These are phyloP conservation scores for Cephus rjabovi DNA, from an alignment of 2,888 invertebrate species.

Conservation along the genomic window DNA sequence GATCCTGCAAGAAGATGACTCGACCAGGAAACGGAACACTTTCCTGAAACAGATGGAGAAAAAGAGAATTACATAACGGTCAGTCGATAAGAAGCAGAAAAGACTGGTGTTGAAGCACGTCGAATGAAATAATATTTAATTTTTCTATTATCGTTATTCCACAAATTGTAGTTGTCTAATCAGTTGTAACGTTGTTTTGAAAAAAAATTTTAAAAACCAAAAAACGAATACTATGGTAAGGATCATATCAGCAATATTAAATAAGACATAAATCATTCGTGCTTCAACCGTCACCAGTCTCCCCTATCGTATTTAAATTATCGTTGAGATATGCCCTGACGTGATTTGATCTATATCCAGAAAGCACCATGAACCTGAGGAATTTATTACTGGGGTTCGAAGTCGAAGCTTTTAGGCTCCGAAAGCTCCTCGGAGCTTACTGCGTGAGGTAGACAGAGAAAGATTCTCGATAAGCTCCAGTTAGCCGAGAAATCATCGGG, in stretches of 20 bases:
- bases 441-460: background rate
- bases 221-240: no score
- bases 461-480: background rate
- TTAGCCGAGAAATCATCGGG: background rate
- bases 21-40: constrained; percentile 72
- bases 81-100: background rate
- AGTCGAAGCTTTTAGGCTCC: background rate
- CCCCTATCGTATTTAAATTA: background rate
- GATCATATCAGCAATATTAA: no score
- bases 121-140: no score
- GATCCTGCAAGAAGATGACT: constrained; percentile 69
- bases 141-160: no score
- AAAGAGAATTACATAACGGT: background rate
- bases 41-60: constrained; percentile 63
- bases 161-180: no score
- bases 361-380: background rate
- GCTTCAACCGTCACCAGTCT: no score
- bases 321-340: background rate
- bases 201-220: no score
- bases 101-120: no score
- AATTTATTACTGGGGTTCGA: background rate
- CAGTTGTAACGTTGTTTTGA: no score
- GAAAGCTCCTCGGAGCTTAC: background rate
- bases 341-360: background rate
- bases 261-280: no score